phyloP scores from a whole-genome alignment of 2,888 invertebrate species.

The Stratiomys singularior region DNA sequence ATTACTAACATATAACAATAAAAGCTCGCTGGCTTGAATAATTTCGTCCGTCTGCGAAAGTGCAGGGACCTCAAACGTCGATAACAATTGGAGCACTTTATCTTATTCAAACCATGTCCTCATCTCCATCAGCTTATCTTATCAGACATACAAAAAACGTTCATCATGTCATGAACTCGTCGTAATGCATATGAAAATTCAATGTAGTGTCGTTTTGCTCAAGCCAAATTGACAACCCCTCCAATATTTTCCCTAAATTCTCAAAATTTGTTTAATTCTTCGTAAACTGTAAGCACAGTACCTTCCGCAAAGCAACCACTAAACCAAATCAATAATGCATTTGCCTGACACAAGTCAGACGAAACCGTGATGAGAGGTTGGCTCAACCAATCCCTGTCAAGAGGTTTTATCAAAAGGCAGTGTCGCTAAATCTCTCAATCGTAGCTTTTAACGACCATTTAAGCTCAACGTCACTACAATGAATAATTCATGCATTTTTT shows the following conservation, averaged over 20 bases:
- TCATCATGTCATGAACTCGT: background rate
- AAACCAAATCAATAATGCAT: conserved; percentile 39
- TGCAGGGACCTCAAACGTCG: too few relatives aligned
- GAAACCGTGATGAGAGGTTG: background rate
- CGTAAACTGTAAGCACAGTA: background rate
- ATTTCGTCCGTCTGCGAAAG: too few relatives aligned
- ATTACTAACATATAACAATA: too few relatives aligned
- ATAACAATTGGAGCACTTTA: too few relatives aligned
- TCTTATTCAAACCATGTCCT: too few relatives aligned
- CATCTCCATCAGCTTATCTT: too few relatives aligned
- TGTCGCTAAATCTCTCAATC: conserved; percentile 43
- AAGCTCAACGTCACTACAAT: conserved; percentile 44
- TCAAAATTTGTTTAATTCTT: too few relatives aligned
- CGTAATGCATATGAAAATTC: background rate
- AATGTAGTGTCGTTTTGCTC: background rate
- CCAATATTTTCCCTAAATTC: background rate
- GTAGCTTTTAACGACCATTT: conserved; percentile 47
- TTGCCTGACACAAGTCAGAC: background rate
- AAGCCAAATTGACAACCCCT: background rate
- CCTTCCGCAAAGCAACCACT: conserved; percentile 17
- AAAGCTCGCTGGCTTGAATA: too few relatives aligned
- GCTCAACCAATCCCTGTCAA: background rate
- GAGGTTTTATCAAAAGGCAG: conserved; percentile 38
- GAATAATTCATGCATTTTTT: conserved; percentile 43
- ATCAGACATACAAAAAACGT: background rate